Base-by-base conservation (phyloP, 2,888 invertebrate genomes). In the Eupithecia subumbrata region DNA sequence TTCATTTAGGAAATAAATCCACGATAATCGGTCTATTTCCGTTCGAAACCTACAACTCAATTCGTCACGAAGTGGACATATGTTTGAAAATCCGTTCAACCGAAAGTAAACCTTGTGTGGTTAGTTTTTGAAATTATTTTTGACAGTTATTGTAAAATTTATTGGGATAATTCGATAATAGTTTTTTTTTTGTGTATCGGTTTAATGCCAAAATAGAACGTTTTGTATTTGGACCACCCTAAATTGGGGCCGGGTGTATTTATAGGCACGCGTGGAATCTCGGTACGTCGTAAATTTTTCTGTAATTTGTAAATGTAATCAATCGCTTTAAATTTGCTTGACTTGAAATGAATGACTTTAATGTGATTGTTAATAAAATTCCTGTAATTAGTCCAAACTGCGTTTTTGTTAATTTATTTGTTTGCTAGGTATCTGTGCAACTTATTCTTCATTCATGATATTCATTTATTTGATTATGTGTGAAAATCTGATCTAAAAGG, bases 1-100 rank as follows among this genome's bases (percentile, higher is more conserved):
- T 78, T 76, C 79, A 72, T 73, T 76, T 79, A 75, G 78, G 75
- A 77, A 79, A 80, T 82, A 90, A 75, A 92, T 93, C 90, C 89
- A 85, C 86, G 82, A 77, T 81, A 93, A 94, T 94, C 90, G 92
- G 88, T 91, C 92, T 87, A 94, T 94, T 93, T 94, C 93, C 91
- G 89, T 80, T 81, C 84, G 80, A 88, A 89, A 89, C 85, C 85
- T 86, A 91, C 89, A 86, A 90, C 86, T 80, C 78, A 78, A 81
- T 81, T 82, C 76, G 82, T 69, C 80, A 81, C 78, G 72, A 72
- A 73, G 73, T 80, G 80, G 76, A 81, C 79, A 73, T 76, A 72
- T 63, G 48, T 37, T 71, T 63, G 69, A 37, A 37, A 74, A 71
- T 73, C 34, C 1, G 48, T 67, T 30, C 64, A 71, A 71, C 7